A percentile compares a stretch with the other conserved stretches of the same genome.
Conservation (phyloP, 2,888 invertebrate species). For the Drosophila flavopinicola region DNA sequence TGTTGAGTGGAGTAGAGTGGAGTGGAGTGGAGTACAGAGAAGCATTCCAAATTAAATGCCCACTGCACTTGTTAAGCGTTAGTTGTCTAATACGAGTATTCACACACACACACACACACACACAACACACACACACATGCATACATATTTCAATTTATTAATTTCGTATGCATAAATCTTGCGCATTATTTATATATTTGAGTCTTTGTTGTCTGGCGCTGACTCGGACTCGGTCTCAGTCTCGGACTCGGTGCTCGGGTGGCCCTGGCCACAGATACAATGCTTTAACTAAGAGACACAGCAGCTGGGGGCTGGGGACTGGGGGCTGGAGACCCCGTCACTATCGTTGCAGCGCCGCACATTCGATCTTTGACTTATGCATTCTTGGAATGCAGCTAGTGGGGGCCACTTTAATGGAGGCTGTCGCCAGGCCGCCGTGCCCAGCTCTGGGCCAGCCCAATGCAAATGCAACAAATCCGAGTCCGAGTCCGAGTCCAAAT, state of each 20-base stretch:
- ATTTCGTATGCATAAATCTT: constrained; percentile 76
- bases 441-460: constrained; percentile 3
- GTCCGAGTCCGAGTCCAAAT: constrained; percentile 16
- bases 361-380: constrained; percentile 78
- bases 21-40: neutral
- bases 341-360: constrained; percentile 61
- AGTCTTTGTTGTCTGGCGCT: constrained; percentile 72
- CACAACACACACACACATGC: neutral
- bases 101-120: neutral
- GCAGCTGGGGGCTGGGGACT: constrained; percentile 6
- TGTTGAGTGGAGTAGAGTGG: neutral
- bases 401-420: constrained; percentile 70
- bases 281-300: constrained; percentile 33
- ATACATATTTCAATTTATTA: constrained; percentile 70
- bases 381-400: constrained; percentile 78
- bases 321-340: constrained; percentile 26
- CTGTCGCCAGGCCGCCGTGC: constrained; percentile 35
- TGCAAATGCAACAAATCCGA: constrained; percentile 9
- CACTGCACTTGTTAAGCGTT: constrained; percentile 55
- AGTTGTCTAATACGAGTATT: constrained; percentile 58
- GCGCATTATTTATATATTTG: constrained; percentile 74
- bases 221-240: constrained; percentile 23
- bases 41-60: constrained; percentile 67
- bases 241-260: constrained; percentile 6
- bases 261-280: constrained; percentile 62